Percentiles rank a stretch among this genome's conserved stretches.
Evolutionary conservation across 2,888 invertebrate genomes (phyloP).

Genomic region (Resseliella maxima): DNA sequence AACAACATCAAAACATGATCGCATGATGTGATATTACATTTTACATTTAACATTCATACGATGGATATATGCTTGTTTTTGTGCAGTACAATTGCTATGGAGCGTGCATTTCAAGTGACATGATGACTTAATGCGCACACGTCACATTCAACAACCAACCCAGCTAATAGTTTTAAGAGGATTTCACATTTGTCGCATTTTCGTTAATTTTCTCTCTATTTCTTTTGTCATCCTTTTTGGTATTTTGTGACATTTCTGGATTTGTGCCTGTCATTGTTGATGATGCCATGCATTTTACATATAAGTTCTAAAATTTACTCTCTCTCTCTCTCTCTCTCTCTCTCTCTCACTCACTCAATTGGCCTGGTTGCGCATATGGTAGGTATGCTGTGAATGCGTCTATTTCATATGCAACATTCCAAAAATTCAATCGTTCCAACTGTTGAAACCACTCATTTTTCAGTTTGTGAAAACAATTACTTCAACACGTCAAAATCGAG

Average conservation of each 20-base stretch:
- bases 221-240: not conserved
- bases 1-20: slow-evolving; percentile 26
- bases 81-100: not conserved
- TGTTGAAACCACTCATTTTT: slow-evolving; percentile 28
- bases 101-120: not conserved
- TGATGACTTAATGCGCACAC: slow-evolving; percentile 46
- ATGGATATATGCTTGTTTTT: not conserved
- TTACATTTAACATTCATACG: not conserved
- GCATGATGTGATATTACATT: slow-evolving; percentile 26
- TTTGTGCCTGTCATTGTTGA: slow-evolving; percentile 17
- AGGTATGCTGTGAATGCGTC: not conserved
- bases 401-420: not conserved
- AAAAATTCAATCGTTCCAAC: not conserved
- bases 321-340: too few relatives aligned
- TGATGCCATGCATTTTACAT: slow-evolving; percentile 2
- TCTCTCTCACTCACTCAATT: too few relatives aligned
- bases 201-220: slow-evolving; percentile 41
- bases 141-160: not conserved
- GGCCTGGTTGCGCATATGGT: not conserved
- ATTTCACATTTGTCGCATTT: slow-evolving; percentile 38
- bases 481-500: not conserved
- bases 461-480: slow-evolving; percentile 2
- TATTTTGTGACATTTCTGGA: not conserved
- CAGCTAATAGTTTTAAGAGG: slow-evolving; percentile 15
- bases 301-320: not conserved